phyloP scores from a whole-genome alignment of 2,888 invertebrate genomes.

The Trachelus troglodyta region DNA sequence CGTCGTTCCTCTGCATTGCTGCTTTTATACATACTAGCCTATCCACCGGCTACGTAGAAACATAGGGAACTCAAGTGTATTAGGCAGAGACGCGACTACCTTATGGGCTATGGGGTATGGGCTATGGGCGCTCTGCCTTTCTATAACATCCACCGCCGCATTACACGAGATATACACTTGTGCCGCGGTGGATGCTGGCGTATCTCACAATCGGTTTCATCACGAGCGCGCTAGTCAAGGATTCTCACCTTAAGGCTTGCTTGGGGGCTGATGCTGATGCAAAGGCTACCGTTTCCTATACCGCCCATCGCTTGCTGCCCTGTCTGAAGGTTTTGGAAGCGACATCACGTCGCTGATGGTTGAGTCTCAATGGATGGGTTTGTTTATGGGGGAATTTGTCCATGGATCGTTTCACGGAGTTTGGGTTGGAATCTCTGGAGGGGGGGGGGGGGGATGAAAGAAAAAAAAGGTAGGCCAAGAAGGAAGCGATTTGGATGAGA shows the following conservation, averaged over 20 bases:
- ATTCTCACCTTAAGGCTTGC: slow-evolving; percentile 8
- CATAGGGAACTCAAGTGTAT: neutral
- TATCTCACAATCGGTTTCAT: slow-evolving; percentile 54
- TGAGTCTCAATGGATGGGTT: neutral
- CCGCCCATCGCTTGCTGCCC: slow-evolving; percentile 15
- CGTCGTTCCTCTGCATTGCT: slow-evolving; percentile 11
- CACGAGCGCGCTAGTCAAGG: slow-evolving; percentile 35
- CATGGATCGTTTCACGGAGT: neutral
- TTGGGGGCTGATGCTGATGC: neutral
- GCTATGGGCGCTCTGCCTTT: slow-evolving; percentile 38
- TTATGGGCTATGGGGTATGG: slow-evolving; percentile 24
- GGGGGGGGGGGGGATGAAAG: neutral
- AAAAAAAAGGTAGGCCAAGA: neutral
- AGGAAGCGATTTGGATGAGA: neutral
- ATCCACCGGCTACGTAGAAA: neutral
- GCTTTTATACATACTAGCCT: neutral
- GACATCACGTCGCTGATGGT: slow-evolving; percentile 27
- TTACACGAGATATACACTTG: slow-evolving; percentile 53
- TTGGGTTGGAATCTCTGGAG: neutral
- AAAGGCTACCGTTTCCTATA: neutral
- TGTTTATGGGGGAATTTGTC: neutral
- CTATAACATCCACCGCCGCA: slow-evolving; percentile 39
- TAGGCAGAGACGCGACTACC: slow-evolving; percentile 13
- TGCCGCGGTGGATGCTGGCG: slow-evolving; percentile 45
- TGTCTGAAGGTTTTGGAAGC: slow-evolving; percentile 5